Base-by-base conservation (phyloP, 2,797 vertebrate genomes). In the Brachyalestes nurse region DNA sequence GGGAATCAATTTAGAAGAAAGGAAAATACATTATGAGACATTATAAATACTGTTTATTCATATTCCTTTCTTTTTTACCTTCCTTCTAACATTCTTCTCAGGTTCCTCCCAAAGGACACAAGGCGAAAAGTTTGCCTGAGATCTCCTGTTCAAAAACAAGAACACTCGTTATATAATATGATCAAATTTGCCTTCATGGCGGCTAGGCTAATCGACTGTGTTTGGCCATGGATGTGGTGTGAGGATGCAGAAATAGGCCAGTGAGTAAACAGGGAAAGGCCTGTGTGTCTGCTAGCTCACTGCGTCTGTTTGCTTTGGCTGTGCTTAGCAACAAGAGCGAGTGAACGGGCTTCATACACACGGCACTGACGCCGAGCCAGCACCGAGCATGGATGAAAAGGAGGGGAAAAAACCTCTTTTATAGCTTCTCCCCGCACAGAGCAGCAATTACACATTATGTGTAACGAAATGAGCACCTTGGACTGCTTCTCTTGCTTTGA, bases 261-360 rank as follows among this genome's bases (percentile, higher is more conserved):
- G 83, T 49, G 86, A 87, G 80, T 49, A 66, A 84, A 84, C 77
- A 66, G 57, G 67, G 77, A 66, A 76, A 82, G 69, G 76, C 64
- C 53, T 81, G 65, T 77, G 69, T 79, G 82, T 81, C 79, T 82
- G 83, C 85, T 65, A 38, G 34, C 76, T 79, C 66, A 73, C 61
- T 76, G 66, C 81, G 72, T 91, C 78, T 87, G 85, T 91, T 89
- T 86, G 80, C 85, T 86, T 77, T 86, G 84, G 81, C 85, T 81
- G 82, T 83, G 67, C 87, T 89, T 86, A 76, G 87, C 78, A 91
- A 86, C 84, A 60, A 80, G 86, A 82, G 82, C 62, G 65, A 87
- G 77, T 82, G 78, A 89, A 83, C 75, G 84, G 82, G 74, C 85
- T 71, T 87, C 77, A 88, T 80, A 77, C 84, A 84, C 78, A 79